Conservation (phyloP, 2,888 invertebrate genomes). For the Pomacea canaliculata region DNA sequence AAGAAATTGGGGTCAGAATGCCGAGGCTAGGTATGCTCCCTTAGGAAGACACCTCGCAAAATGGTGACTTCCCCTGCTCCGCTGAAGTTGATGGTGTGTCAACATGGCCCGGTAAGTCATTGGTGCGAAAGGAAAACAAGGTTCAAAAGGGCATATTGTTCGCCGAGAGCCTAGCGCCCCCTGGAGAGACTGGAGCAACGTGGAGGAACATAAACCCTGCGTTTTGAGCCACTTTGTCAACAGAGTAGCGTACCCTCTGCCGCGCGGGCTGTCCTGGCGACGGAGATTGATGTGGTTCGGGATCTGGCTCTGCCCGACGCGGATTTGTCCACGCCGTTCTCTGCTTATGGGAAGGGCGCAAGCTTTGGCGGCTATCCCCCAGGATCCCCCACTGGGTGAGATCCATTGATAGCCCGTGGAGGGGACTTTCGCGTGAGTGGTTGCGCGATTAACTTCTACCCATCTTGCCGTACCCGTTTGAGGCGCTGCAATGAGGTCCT, state of each 20-base stretch:
- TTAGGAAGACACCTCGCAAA: no score
- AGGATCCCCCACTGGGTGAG: conserved; percentile 16
- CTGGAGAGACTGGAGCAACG: background rate
- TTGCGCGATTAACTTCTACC: conserved; percentile 28
- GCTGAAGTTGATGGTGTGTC: background rate
- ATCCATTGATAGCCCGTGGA: conserved; percentile 19
- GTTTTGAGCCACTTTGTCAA: conserved; percentile 5
- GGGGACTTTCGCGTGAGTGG: conserved; percentile 25
- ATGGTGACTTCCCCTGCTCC: background rate
- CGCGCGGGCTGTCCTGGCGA: background rate
- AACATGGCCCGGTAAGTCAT: background rate
- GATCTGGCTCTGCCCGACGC: background rate
- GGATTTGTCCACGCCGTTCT: conserved; percentile 16
- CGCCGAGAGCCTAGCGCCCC: background rate
- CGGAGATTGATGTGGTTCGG: background rate
- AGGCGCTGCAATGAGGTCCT: background rate
- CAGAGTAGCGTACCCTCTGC: background rate
- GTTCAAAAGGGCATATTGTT: conserved; percentile 8
- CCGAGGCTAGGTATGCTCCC: no score
- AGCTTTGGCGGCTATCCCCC: background rate
- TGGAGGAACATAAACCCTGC: background rate
- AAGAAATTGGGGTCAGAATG: no score
- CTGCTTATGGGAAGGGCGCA: background rate
- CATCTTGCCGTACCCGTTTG: conserved; percentile 1
- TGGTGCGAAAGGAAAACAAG: conserved; percentile 13